A percentile compares a stretch with the other conserved stretches of the same genome.
Evolutionary conservation across 2,113 vertebrate genomes (phyloP).

Genomic region (Gymnocephalus cernua): DNA sequence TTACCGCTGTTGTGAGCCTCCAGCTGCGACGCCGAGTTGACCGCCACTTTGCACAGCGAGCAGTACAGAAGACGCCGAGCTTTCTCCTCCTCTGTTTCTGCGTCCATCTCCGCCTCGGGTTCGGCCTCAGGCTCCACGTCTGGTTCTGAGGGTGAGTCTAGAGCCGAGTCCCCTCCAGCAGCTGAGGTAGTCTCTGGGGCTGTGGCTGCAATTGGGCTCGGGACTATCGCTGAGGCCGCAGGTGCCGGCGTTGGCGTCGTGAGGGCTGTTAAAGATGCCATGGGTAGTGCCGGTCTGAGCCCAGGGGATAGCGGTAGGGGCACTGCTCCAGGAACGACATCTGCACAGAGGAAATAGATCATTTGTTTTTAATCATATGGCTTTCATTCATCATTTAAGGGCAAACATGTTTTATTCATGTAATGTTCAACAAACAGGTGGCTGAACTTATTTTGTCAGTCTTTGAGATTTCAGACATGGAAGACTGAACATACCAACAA

Average conservation of each 20-base stretch:
- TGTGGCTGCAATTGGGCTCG: constrained; percentile 76
- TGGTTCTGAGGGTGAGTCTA: constrained; percentile 42
- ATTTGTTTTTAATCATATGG: constrained; percentile 2
- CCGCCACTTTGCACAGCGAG: constrained; percentile 98
- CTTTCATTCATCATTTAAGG: constrained; percentile 5
- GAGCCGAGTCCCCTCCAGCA: constrained; percentile 77
- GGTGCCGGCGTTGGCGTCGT: constrained; percentile 47
- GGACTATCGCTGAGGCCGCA: constrained; percentile 71
- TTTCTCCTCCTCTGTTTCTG: constrained; percentile 96
- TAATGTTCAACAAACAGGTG: constrained; percentile 18
- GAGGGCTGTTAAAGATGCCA: constrained; percentile 74
- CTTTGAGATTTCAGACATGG: neutral
- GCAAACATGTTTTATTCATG: constrained; percentile 31
- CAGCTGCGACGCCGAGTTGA: constrained; percentile 97
- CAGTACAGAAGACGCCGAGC: constrained; percentile 96
- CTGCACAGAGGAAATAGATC: constrained; percentile 75
- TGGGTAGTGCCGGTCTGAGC: constrained; percentile 81
- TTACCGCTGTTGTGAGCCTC: constrained; percentile 98
- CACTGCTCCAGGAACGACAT: constrained; percentile 79
- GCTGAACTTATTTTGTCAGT: constrained; percentile 3
- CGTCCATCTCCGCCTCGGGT: constrained; percentile 79
- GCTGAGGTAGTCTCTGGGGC: constrained; percentile 85
- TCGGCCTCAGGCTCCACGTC: constrained; percentile 58
- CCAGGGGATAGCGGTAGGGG: constrained; percentile 44
- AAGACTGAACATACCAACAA: neutral